These are phyloP conservation scores for Clepsis dumicolana DNA, from an alignment of 2,888 invertebrate species.

Conservation along the genomic window DNA sequence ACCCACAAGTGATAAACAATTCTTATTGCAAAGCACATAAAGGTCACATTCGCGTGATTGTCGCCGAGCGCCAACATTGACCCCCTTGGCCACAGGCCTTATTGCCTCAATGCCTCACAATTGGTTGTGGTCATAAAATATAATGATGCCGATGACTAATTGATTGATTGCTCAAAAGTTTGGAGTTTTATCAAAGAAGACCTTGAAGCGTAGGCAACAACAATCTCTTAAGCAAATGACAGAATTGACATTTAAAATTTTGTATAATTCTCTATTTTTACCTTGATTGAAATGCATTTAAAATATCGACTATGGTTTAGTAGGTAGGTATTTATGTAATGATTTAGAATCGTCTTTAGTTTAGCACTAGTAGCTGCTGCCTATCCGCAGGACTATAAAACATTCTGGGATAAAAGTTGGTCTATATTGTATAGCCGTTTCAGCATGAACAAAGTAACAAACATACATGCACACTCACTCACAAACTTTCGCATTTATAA, in stretches of 20 bases:
- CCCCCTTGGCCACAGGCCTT: conserved; percentile 55
- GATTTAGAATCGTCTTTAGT: too few species aligned
- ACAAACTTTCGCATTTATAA: too few species aligned
- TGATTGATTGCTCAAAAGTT: conserved; percentile 39
- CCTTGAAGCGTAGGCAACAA: conserved; percentile 15
- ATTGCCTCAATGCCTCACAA: conserved; percentile 57
- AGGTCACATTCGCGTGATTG: conserved; percentile 31
- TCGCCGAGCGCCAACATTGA: conserved; percentile 52
- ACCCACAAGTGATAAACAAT: conserved; percentile 5
- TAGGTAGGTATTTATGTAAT: too few species aligned
- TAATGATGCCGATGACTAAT: conserved; percentile 44
- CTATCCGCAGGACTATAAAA: too few species aligned
- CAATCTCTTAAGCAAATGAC: neutral
- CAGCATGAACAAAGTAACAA: too few species aligned
- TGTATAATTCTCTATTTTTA: neutral
- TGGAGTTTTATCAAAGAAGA: conserved; percentile 33
- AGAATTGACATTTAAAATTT: neutral
- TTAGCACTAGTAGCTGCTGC: too few species aligned
- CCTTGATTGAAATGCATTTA: too few species aligned
- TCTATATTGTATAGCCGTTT: too few species aligned
- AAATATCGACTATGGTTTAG: too few species aligned
- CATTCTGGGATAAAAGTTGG: too few species aligned
- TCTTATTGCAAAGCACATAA: conserved; percentile 17
- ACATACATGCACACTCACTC: too few species aligned
- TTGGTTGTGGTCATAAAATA: conserved; percentile 52